Base-by-base conservation (phyloP, 2,113 vertebrate genomes). In the Lipophrys pholis region DNA sequence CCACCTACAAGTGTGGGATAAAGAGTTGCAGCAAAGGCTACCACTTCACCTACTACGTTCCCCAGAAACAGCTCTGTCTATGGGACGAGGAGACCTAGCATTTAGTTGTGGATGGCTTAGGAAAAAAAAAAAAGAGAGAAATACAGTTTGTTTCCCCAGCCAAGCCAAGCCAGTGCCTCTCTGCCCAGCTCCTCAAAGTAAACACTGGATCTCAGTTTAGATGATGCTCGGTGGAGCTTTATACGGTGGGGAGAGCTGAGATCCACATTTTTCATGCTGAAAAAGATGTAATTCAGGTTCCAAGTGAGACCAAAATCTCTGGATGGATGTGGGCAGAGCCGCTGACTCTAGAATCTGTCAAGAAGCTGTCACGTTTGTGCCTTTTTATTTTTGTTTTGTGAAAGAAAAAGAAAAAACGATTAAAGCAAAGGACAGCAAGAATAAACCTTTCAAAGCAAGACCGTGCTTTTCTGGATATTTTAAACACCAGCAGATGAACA, bases 11-110 rank as follows among this genome's bases (percentile, higher is more conserved):
- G 73, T 99, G 98, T 0, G 98, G 98, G 89, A 99, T 99, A 86
- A 96, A 96, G 83, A 99, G 98, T 93, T 99, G 98, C 94, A 97
- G 95, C 91, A 98, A 98, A 85, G 95, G 90, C 87, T 99, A 97
- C 91, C 91, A 91, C 78, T 99, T 99, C 1, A 87, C 95, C 40
- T 99, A 95, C 86, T 96, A 94, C 0, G 97, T 97, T 69, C 93
- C 96, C 0, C 96, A 96, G 73, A 95, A 95, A 84, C 97, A 97
- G 85, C 95, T 98, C 1, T 99, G 98, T 52, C 95, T 97, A 38
- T 98, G 97, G 98, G 97, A 98, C 0, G 97, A 97, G 77, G 97
- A 97, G 49, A 92, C 95, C 17, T 99, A 97, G 89, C 74, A 41
- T 71, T 84, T 72, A 11, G 5, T 62, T 69, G 11, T 11, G 75